A percentile compares a stretch with the other conserved stretches of the same genome.
phyloP scores from a whole-genome alignment of 2,113 vertebrate species.

The Amblyopsis rosae region DNA sequence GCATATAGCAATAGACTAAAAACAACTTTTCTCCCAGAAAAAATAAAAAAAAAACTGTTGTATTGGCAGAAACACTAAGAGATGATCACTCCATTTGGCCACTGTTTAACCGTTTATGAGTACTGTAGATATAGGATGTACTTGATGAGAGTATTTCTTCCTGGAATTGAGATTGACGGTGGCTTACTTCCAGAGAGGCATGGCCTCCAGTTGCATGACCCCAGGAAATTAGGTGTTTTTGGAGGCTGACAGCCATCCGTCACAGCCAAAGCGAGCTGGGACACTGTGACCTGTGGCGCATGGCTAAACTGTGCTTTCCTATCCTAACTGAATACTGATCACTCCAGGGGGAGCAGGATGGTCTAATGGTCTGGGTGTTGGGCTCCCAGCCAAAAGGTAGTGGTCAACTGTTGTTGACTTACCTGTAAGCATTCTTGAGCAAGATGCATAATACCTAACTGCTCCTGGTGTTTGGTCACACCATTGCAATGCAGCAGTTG shows the following conservation, averaged over 20 bases:
- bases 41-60: not conserved
- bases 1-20: conserved; percentile 23
- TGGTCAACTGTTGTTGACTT: no score
- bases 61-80: conserved; percentile 47
- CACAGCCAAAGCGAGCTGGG: conserved; percentile 6
- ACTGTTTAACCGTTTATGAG: conserved; percentile 32
- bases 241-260: conserved; percentile 50
- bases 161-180: conserved; percentile 34
- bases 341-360: no score
- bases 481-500: no score
- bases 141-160: conserved; percentile 42
- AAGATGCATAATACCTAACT: no score
- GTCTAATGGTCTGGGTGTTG: no score
- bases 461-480: no score
- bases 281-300: conserved; percentile 32
- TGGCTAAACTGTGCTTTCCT: conserved; percentile 9
- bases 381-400: no score
- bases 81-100: conserved; percentile 44
- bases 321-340: conserved; percentile 24
- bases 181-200: conserved; percentile 39
- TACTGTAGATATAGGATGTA: conserved; percentile 37
- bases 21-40: conserved; percentile 28
- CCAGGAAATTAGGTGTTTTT: conserved; percentile 41
- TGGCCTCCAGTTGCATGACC: conserved; percentile 49
- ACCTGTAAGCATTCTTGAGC: no score